A percentile compares a stretch with the other conserved stretches of the same genome.
Evolutionary conservation across 2,113 vertebrate species (phyloP).

Genomic region (Tachysurus vachellii): DNA sequence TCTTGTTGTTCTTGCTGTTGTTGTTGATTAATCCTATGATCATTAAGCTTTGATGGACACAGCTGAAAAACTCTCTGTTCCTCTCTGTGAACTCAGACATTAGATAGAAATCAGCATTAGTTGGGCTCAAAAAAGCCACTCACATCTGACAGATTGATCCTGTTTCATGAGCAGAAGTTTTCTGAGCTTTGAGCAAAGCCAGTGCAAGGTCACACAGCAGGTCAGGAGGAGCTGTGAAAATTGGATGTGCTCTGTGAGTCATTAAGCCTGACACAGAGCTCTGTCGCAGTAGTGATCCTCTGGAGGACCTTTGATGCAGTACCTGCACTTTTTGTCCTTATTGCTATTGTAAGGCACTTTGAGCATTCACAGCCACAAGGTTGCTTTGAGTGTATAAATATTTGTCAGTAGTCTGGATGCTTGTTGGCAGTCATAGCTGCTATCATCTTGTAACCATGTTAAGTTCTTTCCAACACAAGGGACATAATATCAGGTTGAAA

Average conservation of each 20-base stretch:
- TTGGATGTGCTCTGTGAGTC: slow-evolving; percentile 11
- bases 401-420: not conserved
- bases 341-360: not conserved
- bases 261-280: slow-evolving; percentile 28
- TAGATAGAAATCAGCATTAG: not conserved
- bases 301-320: not conserved
- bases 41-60: no score
- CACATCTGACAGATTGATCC: slow-evolving; percentile 4
- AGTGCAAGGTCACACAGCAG: slow-evolving; percentile 30
- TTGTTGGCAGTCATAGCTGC: not conserved
- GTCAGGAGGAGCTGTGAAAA: slow-evolving; percentile 25
- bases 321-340: not conserved
- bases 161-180: slow-evolving; percentile 1
- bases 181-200: slow-evolving; percentile 5
- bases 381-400: not conserved
- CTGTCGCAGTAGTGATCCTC: not conserved
- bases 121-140: not conserved
- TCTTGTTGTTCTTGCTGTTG: not conserved
- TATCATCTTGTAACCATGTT: not conserved
- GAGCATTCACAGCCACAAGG: not conserved
- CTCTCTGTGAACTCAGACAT: not conserved
- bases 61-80: not conserved
- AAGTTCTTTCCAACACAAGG: not conserved
- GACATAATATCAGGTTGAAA: not conserved
- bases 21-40: not conserved